Evolutionary conservation across 2,888 invertebrate species (phyloP), one percentile per base, ranked within the genome.

Genomic region (Mythimna loreyi): DNA sequence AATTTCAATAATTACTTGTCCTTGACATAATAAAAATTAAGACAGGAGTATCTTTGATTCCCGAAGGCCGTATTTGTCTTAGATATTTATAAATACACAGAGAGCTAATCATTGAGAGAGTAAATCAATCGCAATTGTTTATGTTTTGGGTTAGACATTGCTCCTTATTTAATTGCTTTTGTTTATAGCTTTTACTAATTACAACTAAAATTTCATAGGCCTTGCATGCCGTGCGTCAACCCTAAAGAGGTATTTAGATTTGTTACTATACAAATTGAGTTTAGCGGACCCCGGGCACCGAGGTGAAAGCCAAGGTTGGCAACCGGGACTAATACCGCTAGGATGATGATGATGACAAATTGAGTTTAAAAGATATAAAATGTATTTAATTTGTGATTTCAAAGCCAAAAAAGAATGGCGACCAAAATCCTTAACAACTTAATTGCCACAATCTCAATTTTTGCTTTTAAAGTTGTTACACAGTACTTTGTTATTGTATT

Each of bases 1-100:
- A 81, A 82, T 81, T 80, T 70, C 74, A 79, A 84, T 83, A 78
- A 84, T 82, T 80, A 83, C 65, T 59, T 82, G 75, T 67, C 73
- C 80, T 78, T 72, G 74, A 75, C 66, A 71, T 75, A 76, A 81
- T 82, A 69, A 78, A 59, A 75, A 83, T 81, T 81, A 67, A 73
- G 74, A 72, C 60, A 53, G 53, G 45, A 61, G 61, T 61, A 56
- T 72, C 63, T 73, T 57, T 71, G 60, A 78, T 75, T 72, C 50
- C 53, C 66, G 53, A 21, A 62, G 21, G 6, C n/a, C 16, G 33
- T 36, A 28, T 58, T 50, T 55, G 45, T 21, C 23, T 49, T 21
- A 36, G 23, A 21, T 76, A 47, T 74, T 50, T 50, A 52, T 21
- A 53, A 50, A 40, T 16, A 16, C 13, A 47, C 23, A 47, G 21